These are phyloP conservation scores for Nematolebias whitei DNA, from an alignment of 2,113 vertebrate genomes.

Conservation along the genomic window DNA sequence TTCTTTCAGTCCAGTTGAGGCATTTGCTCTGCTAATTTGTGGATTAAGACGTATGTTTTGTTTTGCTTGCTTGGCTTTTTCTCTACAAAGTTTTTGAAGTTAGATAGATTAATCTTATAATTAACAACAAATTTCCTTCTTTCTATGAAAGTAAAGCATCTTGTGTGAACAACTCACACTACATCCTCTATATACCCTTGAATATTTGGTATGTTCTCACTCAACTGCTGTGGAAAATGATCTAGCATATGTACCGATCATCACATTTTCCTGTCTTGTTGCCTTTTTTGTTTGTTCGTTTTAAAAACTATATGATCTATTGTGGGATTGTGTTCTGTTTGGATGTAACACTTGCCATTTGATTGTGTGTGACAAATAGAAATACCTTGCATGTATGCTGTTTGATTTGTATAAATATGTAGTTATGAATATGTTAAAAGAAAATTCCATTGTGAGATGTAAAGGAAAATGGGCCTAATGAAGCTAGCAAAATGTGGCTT, in stretches of 20 bases:
- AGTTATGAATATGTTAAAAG: slow-evolving; percentile 58
- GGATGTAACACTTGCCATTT: slow-evolving; percentile 56
- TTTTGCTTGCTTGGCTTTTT: slow-evolving; percentile 44
- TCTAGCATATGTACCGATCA: slow-evolving; percentile 52
- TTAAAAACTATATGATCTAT: slow-evolving; percentile 10
- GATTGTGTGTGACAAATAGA: slow-evolving; percentile 63
- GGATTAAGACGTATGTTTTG: slow-evolving; percentile 21
- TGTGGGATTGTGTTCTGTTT: slow-evolving; percentile 49
- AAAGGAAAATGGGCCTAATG: slow-evolving; percentile 36
- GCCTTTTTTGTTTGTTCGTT: slow-evolving; percentile 63
- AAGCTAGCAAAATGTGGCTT: slow-evolving; percentile 62
- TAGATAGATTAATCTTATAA: slow-evolving; percentile 60
- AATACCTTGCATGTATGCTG: slow-evolving; percentile 66
- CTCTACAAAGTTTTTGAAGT: slow-evolving; percentile 57
- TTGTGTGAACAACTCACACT: slow-evolving; percentile 79
- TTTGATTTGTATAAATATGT: slow-evolving; percentile 71
- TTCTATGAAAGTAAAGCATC: slow-evolving; percentile 93
- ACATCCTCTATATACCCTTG: slow-evolving; percentile 62
- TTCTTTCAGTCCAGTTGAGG: slow-evolving; percentile 13
- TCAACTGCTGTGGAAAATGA: slow-evolving; percentile 52
- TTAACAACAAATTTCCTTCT: slow-evolving; percentile 87
- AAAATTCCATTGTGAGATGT: slow-evolving; percentile 53
- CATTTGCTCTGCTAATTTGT: slow-evolving; percentile 11
- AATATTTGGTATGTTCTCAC: slow-evolving; percentile 48
- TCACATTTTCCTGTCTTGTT: slow-evolving; percentile 57